Base-by-base conservation (phyloP, 2,113 vertebrate species). In the Bettongia penicillata region DNA sequence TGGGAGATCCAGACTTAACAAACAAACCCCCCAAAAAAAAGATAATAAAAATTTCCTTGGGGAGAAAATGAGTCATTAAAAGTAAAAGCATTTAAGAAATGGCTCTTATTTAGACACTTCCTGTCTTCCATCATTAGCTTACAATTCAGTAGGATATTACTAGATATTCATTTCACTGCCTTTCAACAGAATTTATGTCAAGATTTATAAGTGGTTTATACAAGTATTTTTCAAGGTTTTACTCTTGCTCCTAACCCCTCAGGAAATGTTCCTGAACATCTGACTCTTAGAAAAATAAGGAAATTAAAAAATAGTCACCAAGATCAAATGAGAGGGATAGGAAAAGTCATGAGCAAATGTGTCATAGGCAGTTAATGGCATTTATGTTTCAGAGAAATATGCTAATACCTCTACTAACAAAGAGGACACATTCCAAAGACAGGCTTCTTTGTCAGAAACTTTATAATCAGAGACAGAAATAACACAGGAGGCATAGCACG, bases 161-260 rank as follows among this genome's bases (percentile, higher is more conserved):
- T 95, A 97, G 96, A 97, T 97, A 98, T 97, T 97, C 98, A 97
- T 98, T 99, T 98, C 98, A 98, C 97, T 98, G 97, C 97, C 98
- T 99, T 99, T 99, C 98, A 99, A 99, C 97, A 98, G 91, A 97
- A 98, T 97, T 93, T 98, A 98, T 98, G 98, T 99, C 98, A 98
- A 97, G 61, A 94, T 98, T 98, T 98, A 98, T 98, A 97, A 98
- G 98, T 97, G 96, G 98, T 98, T 99, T 98, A 98, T 98, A 99
- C 98, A 97, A 97, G 97, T 98, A 51, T 90, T 98, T 96, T 55
- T 90, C 77, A 49, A 2, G 6, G 57, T 9, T 93, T 94, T 91
- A 19, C 53, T 96, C 96, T 96, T 96, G 97, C 96, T 97, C 94
- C 98, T 98, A 97, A 97, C 96, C 97, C 94, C 97, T 98, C 97